These are phyloP conservation scores for Anarrhichthys ocellatus DNA, from an alignment of 2,113 vertebrate genomes.

Conservation along the genomic window DNA sequence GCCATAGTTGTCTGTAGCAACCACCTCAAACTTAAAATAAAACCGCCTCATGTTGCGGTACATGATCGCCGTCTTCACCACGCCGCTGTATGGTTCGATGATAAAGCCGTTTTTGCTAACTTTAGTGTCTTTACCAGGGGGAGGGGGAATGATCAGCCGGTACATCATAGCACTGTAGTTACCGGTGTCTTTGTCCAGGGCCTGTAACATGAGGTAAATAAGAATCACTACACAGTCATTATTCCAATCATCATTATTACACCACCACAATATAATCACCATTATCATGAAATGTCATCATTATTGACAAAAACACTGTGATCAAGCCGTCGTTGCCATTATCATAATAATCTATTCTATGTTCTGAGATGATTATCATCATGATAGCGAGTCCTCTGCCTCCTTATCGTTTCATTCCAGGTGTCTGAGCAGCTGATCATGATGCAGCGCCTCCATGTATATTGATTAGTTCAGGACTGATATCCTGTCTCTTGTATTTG, in stretches of 20 bases:
- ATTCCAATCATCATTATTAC: constrained; percentile 11
- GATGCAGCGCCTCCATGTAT: not conserved
- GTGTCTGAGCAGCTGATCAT: constrained; percentile 34
- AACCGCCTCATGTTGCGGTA: constrained; percentile 97
- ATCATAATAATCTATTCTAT: not conserved
- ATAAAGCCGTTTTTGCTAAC: constrained; percentile 94
- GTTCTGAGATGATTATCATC: not conserved
- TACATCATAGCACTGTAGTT: constrained; percentile 95
- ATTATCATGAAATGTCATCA: constrained; percentile 18
- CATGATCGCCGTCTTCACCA: constrained; percentile 97
- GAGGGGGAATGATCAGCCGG: constrained; percentile 89
- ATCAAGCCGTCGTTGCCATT: constrained; percentile 12
- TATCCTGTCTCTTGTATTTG: not conserved
- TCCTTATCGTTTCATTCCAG: not conserved
- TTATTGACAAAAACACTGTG: not conserved
- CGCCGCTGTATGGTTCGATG: constrained; percentile 91
- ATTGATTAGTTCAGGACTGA: not conserved
- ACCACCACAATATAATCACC: not conserved
- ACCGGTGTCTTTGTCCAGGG: constrained; percentile 93
- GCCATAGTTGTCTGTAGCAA: constrained; percentile 95
- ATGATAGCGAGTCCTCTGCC: not conserved
- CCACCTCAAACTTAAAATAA: constrained; percentile 96
- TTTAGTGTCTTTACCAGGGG: constrained; percentile 87
- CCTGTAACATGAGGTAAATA: constrained; percentile 78
- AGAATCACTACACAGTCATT: not conserved